Base-by-base conservation (phyloP, 2,888 invertebrate genomes). In the Alcis repandata region DNA sequence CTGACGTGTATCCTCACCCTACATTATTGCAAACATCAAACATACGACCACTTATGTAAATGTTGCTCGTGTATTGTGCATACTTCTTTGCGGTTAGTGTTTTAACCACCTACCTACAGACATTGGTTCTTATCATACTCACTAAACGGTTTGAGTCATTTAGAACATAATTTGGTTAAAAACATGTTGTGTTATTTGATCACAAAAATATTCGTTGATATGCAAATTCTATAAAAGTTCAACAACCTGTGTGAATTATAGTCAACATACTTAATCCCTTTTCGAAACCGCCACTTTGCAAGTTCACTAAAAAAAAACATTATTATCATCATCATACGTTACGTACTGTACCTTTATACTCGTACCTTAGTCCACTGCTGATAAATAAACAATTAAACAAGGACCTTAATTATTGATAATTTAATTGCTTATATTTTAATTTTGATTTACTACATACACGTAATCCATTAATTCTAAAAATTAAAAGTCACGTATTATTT, bases 21-120 rank as follows among this genome's bases (percentile, higher is more conserved):
- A 71, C 63, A 69, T 64, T 54, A 64, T 58, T 59, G 68, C 67
- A 66, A 71, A 71, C 67, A 73, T 57, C 67, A 66, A 71, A 71
- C 67, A 73, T 57, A 61, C 56, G 65, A 36, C 63, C 63, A 69
- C 63, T 68, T 63, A 69, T 63, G 59, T 69, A 68, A 68, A 60
- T 68, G 59, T 53, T 56, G 54, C 19, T 60, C 60, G 56, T 63
- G 52, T 62, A 43, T 64, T 57, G 67, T 60, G 57, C 46, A 70
- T 43, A 66, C 52, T 36, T 13, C 11, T 45, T 41, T 57, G 45
- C 22, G 61, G 45, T 59, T 45, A 54, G 53, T 54, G 52, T 36
- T 46, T 40, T 54, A 46, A 27, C 27, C 27, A 45, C 38, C 8
- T 33, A 53, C 51, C 33, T 51, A 19, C 22, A 27, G 20, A 10